Evolutionary conservation across 2,113 vertebrate genomes (phyloP), one percentile per base, ranked within the genome.

Genomic region (Astur gentilis): DNA sequence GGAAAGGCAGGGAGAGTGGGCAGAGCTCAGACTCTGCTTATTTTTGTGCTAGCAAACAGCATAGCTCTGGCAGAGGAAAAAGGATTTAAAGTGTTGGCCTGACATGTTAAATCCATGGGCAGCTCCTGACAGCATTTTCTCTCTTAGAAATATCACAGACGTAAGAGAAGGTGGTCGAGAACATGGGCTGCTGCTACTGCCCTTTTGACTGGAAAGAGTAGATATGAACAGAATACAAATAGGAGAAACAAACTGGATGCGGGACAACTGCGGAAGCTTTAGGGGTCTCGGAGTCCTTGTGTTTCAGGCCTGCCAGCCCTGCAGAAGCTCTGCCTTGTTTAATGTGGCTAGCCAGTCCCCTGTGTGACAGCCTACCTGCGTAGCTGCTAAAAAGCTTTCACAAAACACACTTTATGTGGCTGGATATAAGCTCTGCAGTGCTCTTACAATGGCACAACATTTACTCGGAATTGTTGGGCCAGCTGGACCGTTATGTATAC

Each of bases 1-100:
- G 95, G 89, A 91, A 95, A 94, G 65, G 82, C 49, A 96, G 66
- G 19, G 85, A 88, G 84, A 95, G 94, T 90, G 76, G 94, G 94
- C 44, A 95, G 76, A 86, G 29, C 93, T 93, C 45, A 91, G 65
- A 44, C 66, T 89, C 77, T 70, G 54, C 87, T 89, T 96, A 90
- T 94, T 96, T 96, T 95, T 95, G 26, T 82, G 23, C 78, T 85
- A 84, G 73, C 66, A 85, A 95, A 77, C n/a, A 93, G 75, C 34
- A 65, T 31, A 83, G 49, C 16, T 87, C 40, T 94, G 81, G 60
- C 21, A 94, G 38, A 77, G 49, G 42, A 32, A 64, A 57, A 90
- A 69, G 38, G 40, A 34, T 87, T 84, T 95, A 4, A 92, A 89
- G 29, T 50, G 65, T 89, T 73, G 61, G 69, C 62, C 58, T 91